These are phyloP conservation scores for Drosophila tsacasi DNA, from an alignment of 1,140 invertebrate genomes.

Conservation along the genomic window DNA sequence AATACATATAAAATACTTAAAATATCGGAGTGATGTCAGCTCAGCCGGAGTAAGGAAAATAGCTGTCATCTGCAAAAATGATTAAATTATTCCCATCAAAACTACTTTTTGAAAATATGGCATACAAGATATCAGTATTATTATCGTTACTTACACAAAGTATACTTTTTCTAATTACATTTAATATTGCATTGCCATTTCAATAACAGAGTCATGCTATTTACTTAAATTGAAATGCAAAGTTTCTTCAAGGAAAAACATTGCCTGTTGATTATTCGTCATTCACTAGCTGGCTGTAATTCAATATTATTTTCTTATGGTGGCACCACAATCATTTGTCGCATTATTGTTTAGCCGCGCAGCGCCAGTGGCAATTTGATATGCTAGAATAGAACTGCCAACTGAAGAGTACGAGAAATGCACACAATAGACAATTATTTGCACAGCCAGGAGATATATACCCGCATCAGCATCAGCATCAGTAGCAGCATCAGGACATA, in stretches of 20 bases:
- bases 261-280: conserved; percentile 29
- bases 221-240: background rate
- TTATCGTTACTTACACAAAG: background rate
- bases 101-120: background rate
- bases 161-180: background rate
- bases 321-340: conserved; percentile 40
- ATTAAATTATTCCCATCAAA: background rate
- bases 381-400: conserved; percentile 37
- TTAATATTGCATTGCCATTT: background rate
- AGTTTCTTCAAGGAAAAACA: conserved; percentile 9
- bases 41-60: background rate
- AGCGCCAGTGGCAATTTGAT: conserved; percentile 55
- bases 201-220: background rate
- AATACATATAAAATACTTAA: conserved; percentile 22
- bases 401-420: conserved; percentile 21
- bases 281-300: conserved; percentile 52
- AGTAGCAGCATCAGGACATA: conserved; percentile 4
- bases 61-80: background rate
- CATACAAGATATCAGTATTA: background rate
- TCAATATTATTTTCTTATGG: conserved; percentile 39
- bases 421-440: conserved; percentile 64
- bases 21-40: conserved; percentile 43
- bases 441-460: conserved; percentile 27
- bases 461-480: background rate
- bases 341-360: conserved; percentile 34